Percentiles rank a stretch among this genome's conserved stretches.
phyloP scores from a whole-genome alignment of 1,140 invertebrate species.

The Lethocerus indicus region DNA sequence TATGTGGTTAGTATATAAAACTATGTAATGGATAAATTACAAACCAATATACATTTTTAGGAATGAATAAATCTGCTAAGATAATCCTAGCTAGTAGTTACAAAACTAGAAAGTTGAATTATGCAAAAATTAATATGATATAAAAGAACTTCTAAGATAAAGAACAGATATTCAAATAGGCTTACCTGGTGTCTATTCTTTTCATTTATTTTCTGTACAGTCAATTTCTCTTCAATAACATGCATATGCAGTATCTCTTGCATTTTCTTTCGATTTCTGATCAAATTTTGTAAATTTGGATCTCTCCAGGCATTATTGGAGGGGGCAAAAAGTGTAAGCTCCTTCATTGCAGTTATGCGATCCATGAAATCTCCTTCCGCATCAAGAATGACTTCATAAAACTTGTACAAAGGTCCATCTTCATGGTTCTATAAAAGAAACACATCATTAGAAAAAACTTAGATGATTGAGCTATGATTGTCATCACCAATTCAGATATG shows the following conservation, averaged over 20 bases:
- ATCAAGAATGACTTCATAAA: constrained; percentile 61
- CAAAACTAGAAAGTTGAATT: too few species aligned
- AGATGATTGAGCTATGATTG: too few species aligned
- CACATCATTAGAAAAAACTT: too few species aligned
- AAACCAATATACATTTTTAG: too few species aligned
- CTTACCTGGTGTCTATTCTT: constrained; percentile 50
- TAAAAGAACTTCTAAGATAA: not conserved
- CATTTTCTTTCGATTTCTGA: constrained; percentile 35
- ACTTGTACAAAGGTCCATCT: constrained; percentile 62
- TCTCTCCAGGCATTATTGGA: constrained; percentile 68
- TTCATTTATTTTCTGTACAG: constrained; percentile 53
- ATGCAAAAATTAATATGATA: too few species aligned
- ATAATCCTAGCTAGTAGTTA: too few species aligned
- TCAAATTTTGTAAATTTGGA: constrained; percentile 45
- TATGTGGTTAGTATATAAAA: too few species aligned
- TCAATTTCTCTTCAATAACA: constrained; percentile 50
- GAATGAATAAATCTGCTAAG: too few species aligned
- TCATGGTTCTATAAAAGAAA: constrained; percentile 43
- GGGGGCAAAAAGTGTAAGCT: constrained; percentile 75
- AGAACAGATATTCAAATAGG: constrained; percentile 8
- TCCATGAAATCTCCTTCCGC: constrained; percentile 53
- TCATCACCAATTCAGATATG: too few species aligned
- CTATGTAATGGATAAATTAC: too few species aligned
- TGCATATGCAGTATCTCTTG: constrained; percentile 65
- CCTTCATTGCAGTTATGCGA: constrained; percentile 43